These are phyloP conservation scores for Drosophila auraria DNA, from an alignment of 1,140 invertebrate species.

Conservation along the genomic window DNA sequence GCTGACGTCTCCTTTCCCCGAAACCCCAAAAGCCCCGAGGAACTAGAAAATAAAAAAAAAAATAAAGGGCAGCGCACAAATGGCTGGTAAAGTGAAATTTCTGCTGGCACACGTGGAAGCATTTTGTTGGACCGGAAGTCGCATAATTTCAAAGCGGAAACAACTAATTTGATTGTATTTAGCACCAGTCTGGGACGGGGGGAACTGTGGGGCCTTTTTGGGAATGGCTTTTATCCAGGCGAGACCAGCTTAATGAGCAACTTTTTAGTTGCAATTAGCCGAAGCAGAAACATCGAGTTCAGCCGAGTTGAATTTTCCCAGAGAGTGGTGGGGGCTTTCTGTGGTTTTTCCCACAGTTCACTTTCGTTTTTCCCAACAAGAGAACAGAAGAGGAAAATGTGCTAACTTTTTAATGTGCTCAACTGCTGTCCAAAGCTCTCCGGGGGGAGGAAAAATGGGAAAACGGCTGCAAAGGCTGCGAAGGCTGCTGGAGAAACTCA, in stretches of 20 bases:
- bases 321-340: conserved; percentile 15
- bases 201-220: background rate
- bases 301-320: conserved; percentile 19
- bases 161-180: conserved; percentile 79
- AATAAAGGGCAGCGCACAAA: conserved; percentile 20
- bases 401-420: conserved; percentile 76
- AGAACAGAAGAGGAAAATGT: conserved; percentile 30
- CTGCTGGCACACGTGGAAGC: conserved; percentile 52
- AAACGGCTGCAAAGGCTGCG: background rate
- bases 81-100: conserved; percentile 16
- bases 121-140: conserved; percentile 70
- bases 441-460: no score
- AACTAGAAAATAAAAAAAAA: conserved; percentile 15
- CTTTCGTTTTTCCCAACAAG: conserved; percentile 67
- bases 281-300: conserved; percentile 12
- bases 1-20: conserved; percentile 18
- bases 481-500: background rate
- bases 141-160: conserved; percentile 74
- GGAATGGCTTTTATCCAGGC: conserved; percentile 14
- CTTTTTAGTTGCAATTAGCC: conserved; percentile 78
- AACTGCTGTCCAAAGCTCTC: conserved; percentile 49
- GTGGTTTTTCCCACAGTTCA: conserved; percentile 69
- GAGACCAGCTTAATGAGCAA: conserved; percentile 69
- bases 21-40: conserved; percentile 12
- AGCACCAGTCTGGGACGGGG: conserved; percentile 38